Conservation (phyloP, 1,140 invertebrate genomes). For the Papilio dardanus region DNA sequence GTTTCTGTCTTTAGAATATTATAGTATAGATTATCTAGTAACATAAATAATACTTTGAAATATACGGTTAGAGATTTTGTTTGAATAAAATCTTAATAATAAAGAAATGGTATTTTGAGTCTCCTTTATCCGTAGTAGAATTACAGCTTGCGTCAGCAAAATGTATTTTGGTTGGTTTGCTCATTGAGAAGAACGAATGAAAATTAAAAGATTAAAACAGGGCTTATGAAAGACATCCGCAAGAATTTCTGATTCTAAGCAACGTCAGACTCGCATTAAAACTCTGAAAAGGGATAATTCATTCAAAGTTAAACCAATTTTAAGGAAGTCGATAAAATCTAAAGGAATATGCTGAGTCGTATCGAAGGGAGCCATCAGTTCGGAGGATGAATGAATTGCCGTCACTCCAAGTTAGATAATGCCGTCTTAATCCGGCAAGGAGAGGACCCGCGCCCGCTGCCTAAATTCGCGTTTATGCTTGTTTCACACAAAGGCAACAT, state of each 20-base stretch:
- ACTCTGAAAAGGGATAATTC: conserved; percentile 24
- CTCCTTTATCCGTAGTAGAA: too few species aligned
- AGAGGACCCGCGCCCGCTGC: conserved; percentile 2
- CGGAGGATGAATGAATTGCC: conserved; percentile 22
- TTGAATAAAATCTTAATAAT: too few species aligned
- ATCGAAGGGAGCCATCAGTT: conserved; percentile 24
- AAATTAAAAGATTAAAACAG: neutral
- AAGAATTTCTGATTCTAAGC: neutral
- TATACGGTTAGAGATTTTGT: too few species aligned
- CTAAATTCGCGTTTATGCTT: conserved; percentile 1
- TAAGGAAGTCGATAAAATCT: conserved; percentile 32
- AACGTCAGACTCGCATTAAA: conserved; percentile 7
- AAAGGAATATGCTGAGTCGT: conserved; percentile 28
- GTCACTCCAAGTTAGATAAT: conserved; percentile 31
- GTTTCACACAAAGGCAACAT: neutral
- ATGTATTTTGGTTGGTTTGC: too few species aligned
- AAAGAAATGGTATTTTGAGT: too few species aligned
- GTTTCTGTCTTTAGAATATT: too few species aligned
- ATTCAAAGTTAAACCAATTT: conserved; percentile 29
- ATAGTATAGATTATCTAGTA: too few species aligned
- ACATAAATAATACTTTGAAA: too few species aligned
- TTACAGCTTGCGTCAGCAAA: too few species aligned
- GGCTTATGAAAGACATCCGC: neutral
- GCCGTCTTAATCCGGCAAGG: conserved; percentile 14
- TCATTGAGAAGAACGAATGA: too few species aligned